These are phyloP conservation scores for Ethmia dodecea DNA, from an alignment of 2,888 invertebrate genomes.

Conservation along the genomic window DNA sequence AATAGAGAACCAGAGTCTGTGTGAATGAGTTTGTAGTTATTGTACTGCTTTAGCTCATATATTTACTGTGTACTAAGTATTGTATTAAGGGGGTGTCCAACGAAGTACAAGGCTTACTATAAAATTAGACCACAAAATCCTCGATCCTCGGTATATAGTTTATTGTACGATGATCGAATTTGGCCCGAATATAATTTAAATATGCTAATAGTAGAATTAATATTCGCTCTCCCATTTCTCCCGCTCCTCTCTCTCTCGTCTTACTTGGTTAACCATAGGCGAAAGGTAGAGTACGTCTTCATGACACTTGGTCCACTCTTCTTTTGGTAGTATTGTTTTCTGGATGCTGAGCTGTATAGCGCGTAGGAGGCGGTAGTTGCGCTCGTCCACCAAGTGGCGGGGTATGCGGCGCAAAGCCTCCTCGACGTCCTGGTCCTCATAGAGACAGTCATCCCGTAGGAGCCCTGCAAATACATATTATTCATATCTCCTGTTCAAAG, in stretches of 20 bases:
- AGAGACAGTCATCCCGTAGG: conserved; percentile 81
- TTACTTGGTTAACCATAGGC: conserved; percentile 84
- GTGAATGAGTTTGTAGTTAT: too few relatives aligned
- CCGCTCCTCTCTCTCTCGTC: conserved; percentile 81
- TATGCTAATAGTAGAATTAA: too few relatives aligned
- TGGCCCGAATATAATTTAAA: too few relatives aligned
- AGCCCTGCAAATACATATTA: conserved; percentile 65
- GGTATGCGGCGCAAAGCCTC: conserved; percentile 87
- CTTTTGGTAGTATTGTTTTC: conserved; percentile 43
- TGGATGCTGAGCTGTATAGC: conserved; percentile 2
- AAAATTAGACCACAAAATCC: too few relatives aligned
- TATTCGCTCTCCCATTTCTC: conserved; percentile 86
- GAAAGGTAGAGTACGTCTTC: conserved; percentile 84
- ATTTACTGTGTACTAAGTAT: too few relatives aligned
- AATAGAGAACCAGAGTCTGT: too few relatives aligned
- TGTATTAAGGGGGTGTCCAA: too few relatives aligned
- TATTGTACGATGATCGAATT: too few relatives aligned
- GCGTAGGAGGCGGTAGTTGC: conserved; percentile 73
- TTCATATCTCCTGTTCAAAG: too few relatives aligned
- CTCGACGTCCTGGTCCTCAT: conserved; percentile 80
- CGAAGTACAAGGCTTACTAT: too few relatives aligned
- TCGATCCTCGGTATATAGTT: too few relatives aligned
- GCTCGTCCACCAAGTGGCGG: conserved; percentile 79
- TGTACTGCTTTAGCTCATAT: too few relatives aligned
- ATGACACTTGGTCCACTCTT: conserved; percentile 89